phyloP scores from a whole-genome alignment of 2,888 invertebrate genomes.

The Tortricodes alternella region DNA sequence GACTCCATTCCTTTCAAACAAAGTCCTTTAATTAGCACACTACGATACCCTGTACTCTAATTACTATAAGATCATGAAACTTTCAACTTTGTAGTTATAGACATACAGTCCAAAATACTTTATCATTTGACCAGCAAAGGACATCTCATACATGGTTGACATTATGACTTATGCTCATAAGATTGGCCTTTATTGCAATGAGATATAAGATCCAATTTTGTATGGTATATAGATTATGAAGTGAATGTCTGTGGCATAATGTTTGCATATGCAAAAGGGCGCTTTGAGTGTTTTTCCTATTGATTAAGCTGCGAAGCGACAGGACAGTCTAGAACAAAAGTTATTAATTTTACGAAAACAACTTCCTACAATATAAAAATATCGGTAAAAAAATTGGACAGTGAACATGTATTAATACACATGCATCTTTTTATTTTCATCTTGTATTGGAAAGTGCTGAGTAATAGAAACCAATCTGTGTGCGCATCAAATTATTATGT shows the following conservation, averaged over 20 bases:
- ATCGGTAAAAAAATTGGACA: no score
- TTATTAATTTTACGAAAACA: conserved; percentile 17
- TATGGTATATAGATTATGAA: conserved; percentile 14
- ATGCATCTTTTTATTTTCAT: no score
- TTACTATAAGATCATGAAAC: conserved; percentile 1
- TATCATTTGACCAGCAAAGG: conserved; percentile 1
- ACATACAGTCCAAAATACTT: conserved; percentile 3
- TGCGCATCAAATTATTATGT: no score
- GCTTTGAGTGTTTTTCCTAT: conserved; percentile 71
- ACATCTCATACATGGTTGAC: conserved; percentile 14
- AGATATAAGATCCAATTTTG: neutral
- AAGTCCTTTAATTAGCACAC: conserved; percentile 32
- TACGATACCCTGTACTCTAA: conserved; percentile 28
- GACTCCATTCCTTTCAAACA: conserved; percentile 18
- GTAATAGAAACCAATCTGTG: no score
- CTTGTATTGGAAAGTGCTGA: no score
- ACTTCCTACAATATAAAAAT: neutral
- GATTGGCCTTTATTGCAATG: conserved; percentile 8
- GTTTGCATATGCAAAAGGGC: conserved; percentile 77
- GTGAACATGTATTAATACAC: no score
- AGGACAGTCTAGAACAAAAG: conserved; percentile 46
- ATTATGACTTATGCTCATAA: conserved; percentile 3
- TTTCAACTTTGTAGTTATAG: conserved; percentile 2
- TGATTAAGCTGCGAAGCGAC: conserved; percentile 66
- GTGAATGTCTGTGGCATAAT: conserved; percentile 57